Base-by-base conservation (phyloP, 2,888 invertebrate genomes). In the Netelia melanura region DNA sequence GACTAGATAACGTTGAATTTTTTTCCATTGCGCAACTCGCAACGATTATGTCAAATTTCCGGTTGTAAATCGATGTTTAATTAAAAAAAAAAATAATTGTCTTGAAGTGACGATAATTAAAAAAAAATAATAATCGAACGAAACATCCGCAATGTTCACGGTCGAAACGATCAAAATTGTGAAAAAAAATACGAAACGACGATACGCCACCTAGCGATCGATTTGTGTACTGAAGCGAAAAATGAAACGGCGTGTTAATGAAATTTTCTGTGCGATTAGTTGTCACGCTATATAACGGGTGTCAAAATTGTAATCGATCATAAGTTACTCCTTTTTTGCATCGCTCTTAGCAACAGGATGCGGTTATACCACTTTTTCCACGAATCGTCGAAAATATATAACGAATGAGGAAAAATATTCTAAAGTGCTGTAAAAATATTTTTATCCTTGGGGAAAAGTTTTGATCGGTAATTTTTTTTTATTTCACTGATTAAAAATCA, bases 171-270 rank as follows among this genome's bases (percentile, higher is more conserved):
- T n/a, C 25, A 14, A 43, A 17, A 38, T 43, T 43, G 9, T 14
- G 9, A 30, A 44, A 70, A 78, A 67, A 17, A 48, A 54, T n/a
- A 23, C 52, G 21, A 30, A 14, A 48, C 17, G 21, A 52, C 17
- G 30, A 65, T 21, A 48, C n/a, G 30, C 23, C 54, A 25, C 14
- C n/a, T 48, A 9, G 6, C 10, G 64, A 71, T 68, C 72, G 74
- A 78, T 71, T 78, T 8, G 77, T 67, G 43, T 61, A 43, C 25
- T 17, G 8, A 43, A 61, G 25, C 52, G 61, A 23, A 48, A 62
- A 64, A 54, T 64, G 21, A 67, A 38, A 43, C 5, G 64, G 9
- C 25, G 64, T 21, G 25, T 56, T 58, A 64, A 64, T 44, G 56
- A 68, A 71, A 64, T 62, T 21, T 11, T 38, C 62, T 70, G 61